Evolutionary conservation across 2,888 invertebrate species (phyloP).

Genomic region (Acrocyrtus sp.): DNA sequence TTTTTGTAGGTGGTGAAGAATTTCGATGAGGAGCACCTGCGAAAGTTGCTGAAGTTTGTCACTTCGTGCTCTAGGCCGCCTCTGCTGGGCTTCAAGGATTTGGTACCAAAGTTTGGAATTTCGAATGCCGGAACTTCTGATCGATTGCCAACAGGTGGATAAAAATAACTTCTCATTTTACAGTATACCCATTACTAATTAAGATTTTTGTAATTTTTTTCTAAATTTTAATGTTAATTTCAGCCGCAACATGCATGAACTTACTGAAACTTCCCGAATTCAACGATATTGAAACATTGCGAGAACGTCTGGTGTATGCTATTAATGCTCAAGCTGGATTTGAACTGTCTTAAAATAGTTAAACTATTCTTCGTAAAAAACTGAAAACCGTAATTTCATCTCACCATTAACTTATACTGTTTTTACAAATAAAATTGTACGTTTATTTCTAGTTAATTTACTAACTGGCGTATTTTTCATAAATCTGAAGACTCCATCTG

Average conservation of each 20-base stretch:
- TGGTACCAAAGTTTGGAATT: constrained; percentile 86
- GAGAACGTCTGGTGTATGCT: constrained; percentile 88
- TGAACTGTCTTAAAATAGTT: constrained; percentile 73
- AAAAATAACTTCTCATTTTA: neutral
- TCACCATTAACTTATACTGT: neutral
- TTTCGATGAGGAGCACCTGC: constrained; percentile 84
- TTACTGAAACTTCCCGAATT: constrained; percentile 95
- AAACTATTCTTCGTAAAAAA: neutral
- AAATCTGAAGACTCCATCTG: too few relatives aligned
- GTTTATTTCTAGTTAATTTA: neutral
- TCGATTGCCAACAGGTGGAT: constrained; percentile 81
- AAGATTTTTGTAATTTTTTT: constrained; percentile 4
- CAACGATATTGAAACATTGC: constrained; percentile 78
- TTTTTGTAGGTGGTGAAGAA: constrained; percentile 73
- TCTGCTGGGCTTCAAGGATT: constrained; percentile 93
- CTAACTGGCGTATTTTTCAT: neutral
- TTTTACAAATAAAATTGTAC: neutral
- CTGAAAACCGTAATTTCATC: neutral
- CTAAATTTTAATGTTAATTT: neutral
- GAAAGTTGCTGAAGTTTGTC: constrained; percentile 94
- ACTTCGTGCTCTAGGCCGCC: constrained; percentile 98
- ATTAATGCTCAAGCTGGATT: constrained; percentile 97
- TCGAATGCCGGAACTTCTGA: constrained; percentile 91
- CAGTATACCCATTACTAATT: neutral
- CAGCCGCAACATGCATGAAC: constrained; percentile 97